Evolutionary conservation across 2,113 vertebrate genomes (phyloP).

Genomic region (Eubucco bourcierii): DNA sequence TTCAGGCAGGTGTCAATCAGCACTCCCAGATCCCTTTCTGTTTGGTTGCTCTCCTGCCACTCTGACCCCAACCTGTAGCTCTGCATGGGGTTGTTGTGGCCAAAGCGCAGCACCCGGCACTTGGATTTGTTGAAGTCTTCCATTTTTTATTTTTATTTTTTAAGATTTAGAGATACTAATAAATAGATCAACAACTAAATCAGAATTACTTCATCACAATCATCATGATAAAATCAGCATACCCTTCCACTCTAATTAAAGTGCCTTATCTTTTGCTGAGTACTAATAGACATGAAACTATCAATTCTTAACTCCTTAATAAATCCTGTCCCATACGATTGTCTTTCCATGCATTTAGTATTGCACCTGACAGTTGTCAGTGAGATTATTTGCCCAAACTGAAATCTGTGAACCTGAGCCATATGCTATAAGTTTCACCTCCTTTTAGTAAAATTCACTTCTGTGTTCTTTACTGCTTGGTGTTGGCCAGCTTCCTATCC

Average conservation of each 20-base stretch:
- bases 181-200: slow-evolving; percentile 4
- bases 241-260: not conserved
- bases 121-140: too few species aligned
- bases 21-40: too few species aligned
- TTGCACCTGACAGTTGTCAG: not conserved
- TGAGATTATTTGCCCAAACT: not conserved
- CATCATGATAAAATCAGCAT: not conserved
- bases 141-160: not conserved
- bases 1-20: too few species aligned
- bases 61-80: too few species aligned
- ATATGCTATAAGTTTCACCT: not conserved
- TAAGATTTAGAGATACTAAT: not conserved
- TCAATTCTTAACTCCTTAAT: not conserved
- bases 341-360: not conserved
- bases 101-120: too few species aligned
- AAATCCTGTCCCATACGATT: not conserved
- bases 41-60: too few species aligned
- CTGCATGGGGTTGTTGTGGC: too few species aligned
- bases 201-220: not conserved
- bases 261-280: not conserved
- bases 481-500: not conserved
- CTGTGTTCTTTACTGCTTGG: not conserved
- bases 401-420: not conserved
- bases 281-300: not conserved
- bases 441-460: not conserved